phyloP scores from a whole-genome alignment of 2,797 vertebrate species.

The Lemur catta region DNA sequence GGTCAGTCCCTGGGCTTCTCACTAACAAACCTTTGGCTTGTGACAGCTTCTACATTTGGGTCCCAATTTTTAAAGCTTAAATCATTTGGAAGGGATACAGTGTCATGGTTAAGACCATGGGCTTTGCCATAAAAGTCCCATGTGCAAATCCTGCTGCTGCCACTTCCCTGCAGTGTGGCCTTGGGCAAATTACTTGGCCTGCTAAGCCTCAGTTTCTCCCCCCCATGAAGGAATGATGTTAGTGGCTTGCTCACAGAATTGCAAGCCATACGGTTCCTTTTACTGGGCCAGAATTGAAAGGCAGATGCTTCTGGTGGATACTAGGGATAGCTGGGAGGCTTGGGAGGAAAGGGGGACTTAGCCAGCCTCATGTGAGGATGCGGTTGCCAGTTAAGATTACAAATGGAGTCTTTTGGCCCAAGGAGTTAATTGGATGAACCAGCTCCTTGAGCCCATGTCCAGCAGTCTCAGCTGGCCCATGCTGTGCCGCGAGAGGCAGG shows the following conservation, averaged over 20 bases:
- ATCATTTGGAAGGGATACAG: not conserved
- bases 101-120: not conserved
- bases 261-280: slow-evolving; percentile 24
- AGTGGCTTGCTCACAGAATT: not conserved
- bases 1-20: slow-evolving; percentile 53
- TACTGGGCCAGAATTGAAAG: not conserved
- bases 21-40: slow-evolving; percentile 34
- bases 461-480: not conserved
- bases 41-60: slow-evolving; percentile 31
- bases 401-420: not conserved
- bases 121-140: not conserved
- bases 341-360: not conserved
- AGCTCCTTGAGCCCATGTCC: not conserved
- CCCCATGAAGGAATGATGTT: not conserved
- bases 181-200: not conserved
- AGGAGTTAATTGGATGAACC: not conserved
- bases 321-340: not conserved
- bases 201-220: not conserved
- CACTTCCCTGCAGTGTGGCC: not conserved
- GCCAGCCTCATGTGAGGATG: not conserved
- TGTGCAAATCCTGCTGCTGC: not conserved
- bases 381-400: not conserved
- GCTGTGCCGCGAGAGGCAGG: not conserved
- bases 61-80: slow-evolving; percentile 24
- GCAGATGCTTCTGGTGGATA: not conserved